Evolutionary conservation across 2,888 invertebrate genomes (phyloP), one percentile per base, ranked within the genome.

Genomic region (Zele albiditarsus): DNA sequence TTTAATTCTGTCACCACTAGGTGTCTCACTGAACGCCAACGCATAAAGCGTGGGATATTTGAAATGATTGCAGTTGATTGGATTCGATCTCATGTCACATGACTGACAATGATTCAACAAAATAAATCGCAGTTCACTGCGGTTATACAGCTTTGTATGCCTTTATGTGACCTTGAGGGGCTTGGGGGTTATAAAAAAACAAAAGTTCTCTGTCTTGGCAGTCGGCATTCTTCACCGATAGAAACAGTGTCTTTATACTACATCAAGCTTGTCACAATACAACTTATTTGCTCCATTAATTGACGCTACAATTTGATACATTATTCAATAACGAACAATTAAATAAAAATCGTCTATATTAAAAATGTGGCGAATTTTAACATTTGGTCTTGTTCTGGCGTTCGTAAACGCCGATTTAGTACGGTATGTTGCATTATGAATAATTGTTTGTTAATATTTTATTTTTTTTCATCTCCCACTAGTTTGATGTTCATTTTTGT

Each of bases 331-430:
- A 38, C 12, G 14, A 33, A 4, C 25, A 38, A 62, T 1, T 33
- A 49, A 53, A 33, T 20, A 28, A 23, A 28, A 58, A 57, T 62
- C 57, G 3, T 31, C 49, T 1, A 49, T 12, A 25, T 31, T 38
- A 38, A 80, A 79, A 73, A 83, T 83, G 84, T 79, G 82, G 78
- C 80, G 81, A 23, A 68, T 80, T 68, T 46, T 82, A n/a, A 67
- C 79, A 49, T 71, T 80, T 46, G 77, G 79, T 67, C 53, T 82
- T 14, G 62, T 81, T 46, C 73, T 80, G 42, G 75, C 77, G 58
- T 68, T 83, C 10, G 75, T 75, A 23, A 79, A 76, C 69, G 84
- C 81, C 12, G 78, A 82, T 57, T 74, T 84, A 6, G 6, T 83
- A 25, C 81, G 83, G 84, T 83, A 77, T 79, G 76, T 70, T 38